Percentiles rank a stretch among this genome's conserved stretches.
These are phyloP conservation scores for Eristalinus aeneus DNA, from an alignment of 2,888 invertebrate genomes.

Conservation along the genomic window DNA sequence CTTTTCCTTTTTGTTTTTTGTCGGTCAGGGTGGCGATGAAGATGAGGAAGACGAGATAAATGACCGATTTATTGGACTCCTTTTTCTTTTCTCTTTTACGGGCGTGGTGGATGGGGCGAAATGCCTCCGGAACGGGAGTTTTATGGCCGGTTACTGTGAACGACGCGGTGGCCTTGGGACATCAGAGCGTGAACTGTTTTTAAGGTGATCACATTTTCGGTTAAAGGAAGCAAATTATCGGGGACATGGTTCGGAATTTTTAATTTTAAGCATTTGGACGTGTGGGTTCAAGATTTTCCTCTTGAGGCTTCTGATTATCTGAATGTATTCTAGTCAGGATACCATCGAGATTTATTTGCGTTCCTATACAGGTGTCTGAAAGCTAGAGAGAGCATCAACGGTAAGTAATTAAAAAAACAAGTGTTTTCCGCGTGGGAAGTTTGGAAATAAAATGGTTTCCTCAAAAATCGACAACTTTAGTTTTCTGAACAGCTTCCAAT, in stretches of 20 bases:
- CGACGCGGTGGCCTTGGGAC: slow-evolving; percentile 2
- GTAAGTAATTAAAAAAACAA: too few relatives aligned
- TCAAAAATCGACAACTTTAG: too few relatives aligned
- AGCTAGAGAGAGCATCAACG: too few relatives aligned
- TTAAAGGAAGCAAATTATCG: background rate
- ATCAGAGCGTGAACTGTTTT: slow-evolving; percentile 6
- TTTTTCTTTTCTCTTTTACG: background rate
- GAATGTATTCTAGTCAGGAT: background rate
- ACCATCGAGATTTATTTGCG: background rate
- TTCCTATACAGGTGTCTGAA: too few relatives aligned
- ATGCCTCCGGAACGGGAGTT: slow-evolving; percentile 35
- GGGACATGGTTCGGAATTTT: background rate
- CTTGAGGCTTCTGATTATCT: background rate
- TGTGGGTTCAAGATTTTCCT: background rate
- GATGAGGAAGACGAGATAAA: slow-evolving; percentile 45
- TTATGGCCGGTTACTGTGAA: slow-evolving; percentile 6
- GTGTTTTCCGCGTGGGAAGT: too few relatives aligned
- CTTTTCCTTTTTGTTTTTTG: too few relatives aligned
- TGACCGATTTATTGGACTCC: slow-evolving; percentile 31
- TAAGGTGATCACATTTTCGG: background rate
- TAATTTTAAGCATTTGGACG: background rate
- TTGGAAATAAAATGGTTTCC: too few relatives aligned
- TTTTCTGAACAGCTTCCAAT: too few relatives aligned
- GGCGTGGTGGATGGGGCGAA: slow-evolving; percentile 48
- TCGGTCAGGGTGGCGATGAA: slow-evolving; percentile 11